Conservation (phyloP, 2,888 invertebrate genomes). For the Leucophenga maculata region DNA sequence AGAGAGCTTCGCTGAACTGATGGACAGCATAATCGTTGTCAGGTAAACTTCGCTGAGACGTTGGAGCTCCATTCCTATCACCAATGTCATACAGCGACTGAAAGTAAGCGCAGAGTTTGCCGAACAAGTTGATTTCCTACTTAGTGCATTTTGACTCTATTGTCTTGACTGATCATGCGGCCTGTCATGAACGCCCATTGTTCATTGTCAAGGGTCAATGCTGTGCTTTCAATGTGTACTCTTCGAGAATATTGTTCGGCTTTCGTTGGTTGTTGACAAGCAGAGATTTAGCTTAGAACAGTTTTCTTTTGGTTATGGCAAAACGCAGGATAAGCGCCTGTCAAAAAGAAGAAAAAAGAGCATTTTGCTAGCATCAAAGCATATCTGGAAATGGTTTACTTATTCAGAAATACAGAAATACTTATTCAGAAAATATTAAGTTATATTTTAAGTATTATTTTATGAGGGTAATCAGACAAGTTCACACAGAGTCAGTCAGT, state of each 20-base stretch:
- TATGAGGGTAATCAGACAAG: no score
- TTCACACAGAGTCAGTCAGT: no score
- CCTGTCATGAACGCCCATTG: slow-evolving; percentile 10
- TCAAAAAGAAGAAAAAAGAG: no score
- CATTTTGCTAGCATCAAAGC: no score
- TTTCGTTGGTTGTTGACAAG: no score
- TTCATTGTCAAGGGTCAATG: slow-evolving; percentile 41
- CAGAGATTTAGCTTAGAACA: no score
- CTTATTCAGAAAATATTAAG: no score
- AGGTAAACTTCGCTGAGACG: background rate
- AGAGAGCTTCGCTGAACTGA: slow-evolving; percentile 7
- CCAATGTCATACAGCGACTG: background rate
- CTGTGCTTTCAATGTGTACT: background rate
- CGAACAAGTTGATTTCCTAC: background rate
- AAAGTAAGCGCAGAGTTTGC: background rate
- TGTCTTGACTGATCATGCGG: background rate
- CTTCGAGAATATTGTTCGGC: background rate
- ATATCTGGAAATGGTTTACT: no score
- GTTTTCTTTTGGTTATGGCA: background rate
- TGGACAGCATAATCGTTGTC: slow-evolving; percentile 18
- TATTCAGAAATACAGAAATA: no score
- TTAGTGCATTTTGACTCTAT: background rate
- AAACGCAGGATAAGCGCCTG: background rate
- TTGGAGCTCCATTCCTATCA: background rate
- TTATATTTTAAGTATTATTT: no score